A percentile compares a stretch with the other conserved stretches of the same genome.
These are phyloP conservation scores for Perognathus longimembris DNA, from an alignment of 2,113 vertebrate species.

Conservation along the genomic window DNA sequence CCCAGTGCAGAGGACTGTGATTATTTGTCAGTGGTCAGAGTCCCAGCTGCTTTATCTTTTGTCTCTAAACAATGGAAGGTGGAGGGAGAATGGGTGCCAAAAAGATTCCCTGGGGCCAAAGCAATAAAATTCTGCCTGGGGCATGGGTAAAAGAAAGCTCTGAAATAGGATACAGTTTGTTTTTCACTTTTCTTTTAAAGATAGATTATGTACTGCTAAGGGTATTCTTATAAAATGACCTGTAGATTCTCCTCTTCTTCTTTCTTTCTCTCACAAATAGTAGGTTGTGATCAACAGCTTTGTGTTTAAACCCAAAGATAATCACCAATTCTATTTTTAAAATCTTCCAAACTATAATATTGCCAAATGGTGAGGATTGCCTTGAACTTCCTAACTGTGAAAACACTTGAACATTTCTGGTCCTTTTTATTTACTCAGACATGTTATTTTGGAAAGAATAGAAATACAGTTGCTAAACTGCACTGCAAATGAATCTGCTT, in stretches of 20 bases:
- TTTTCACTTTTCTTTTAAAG: slow-evolving; percentile 60
- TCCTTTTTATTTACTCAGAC: neutral
- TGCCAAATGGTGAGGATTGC: neutral
- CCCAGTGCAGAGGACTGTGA: slow-evolving; percentile 49
- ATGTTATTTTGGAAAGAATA: slow-evolving; percentile 9
- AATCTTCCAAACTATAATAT: slow-evolving; percentile 39
- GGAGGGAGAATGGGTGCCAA: slow-evolving; percentile 42
- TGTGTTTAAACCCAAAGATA: slow-evolving; percentile 58
- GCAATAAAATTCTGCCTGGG: slow-evolving; percentile 51
- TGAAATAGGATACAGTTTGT: slow-evolving; percentile 42
- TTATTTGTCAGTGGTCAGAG: slow-evolving; percentile 57
- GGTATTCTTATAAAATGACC: slow-evolving; percentile 52
- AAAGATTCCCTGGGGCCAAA: slow-evolving; percentile 56
- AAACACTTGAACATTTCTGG: neutral
- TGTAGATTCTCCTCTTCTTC: neutral
- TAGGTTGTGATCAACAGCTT: slow-evolving; percentile 32
- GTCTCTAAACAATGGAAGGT: slow-evolving; percentile 73
- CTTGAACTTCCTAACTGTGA: slow-evolving; percentile 40
- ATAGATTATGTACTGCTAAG: neutral
- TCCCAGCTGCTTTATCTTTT: slow-evolving; percentile 73
- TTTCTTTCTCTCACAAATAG: slow-evolving; percentile 27
- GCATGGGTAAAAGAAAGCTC: slow-evolving; percentile 24
- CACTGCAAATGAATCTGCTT: neutral
- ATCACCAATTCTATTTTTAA: slow-evolving; percentile 68
- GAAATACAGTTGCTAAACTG: neutral